These are phyloP conservation scores for Bolborhynchus lineola DNA, from an alignment of 2,113 vertebrate genomes.

Conservation along the genomic window DNA sequence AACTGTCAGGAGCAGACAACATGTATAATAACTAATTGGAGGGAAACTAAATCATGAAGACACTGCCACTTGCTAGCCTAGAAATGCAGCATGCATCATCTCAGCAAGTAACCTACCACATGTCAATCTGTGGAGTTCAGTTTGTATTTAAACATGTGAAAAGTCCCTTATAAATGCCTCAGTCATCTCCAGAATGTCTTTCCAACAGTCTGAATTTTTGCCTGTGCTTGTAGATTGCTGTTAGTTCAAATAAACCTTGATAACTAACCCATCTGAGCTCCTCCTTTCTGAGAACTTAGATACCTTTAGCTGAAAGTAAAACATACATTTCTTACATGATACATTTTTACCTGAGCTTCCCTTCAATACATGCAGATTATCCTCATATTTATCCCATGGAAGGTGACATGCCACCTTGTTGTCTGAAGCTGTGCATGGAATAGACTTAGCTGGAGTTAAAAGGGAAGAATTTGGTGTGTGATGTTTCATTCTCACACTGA, in stretches of 20 bases:
- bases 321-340: background rate
- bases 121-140: background rate
- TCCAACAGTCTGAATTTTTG: background rate
- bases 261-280: background rate
- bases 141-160: background rate
- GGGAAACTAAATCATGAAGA: background rate
- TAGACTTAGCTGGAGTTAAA: background rate
- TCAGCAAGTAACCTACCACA: rapidly evolving
- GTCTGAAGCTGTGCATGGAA: background rate
- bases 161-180: background rate
- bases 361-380: background rate
- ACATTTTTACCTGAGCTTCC: background rate
- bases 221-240: background rate
- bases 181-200: background rate
- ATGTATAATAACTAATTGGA: background rate
- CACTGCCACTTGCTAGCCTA: background rate
- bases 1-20: background rate
- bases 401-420: rapidly evolving
- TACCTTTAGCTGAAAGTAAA: background rate
- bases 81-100: background rate
- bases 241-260: background rate
- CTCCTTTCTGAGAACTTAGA: background rate
- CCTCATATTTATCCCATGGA: rapidly evolving
- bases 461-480: background rate
- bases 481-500: background rate